These are phyloP conservation scores for Cryptoleucopteryx plumbea DNA, from an alignment of 2,113 vertebrate genomes.

Conservation along the genomic window DNA sequence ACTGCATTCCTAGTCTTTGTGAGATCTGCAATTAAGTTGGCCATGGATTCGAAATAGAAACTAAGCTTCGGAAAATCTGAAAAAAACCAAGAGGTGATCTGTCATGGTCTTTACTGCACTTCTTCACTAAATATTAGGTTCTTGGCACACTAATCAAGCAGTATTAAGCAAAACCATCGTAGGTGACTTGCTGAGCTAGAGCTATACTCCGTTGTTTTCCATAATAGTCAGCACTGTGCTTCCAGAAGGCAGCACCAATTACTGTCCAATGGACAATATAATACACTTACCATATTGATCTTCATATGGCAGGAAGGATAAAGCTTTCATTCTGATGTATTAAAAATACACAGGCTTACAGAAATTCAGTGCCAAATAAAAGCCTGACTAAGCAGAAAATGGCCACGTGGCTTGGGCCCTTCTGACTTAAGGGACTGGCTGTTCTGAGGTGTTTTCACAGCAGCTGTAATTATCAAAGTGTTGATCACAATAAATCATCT, in stretches of 20 bases:
- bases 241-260: not conserved
- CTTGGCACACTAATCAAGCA: not conserved
- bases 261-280: not conserved
- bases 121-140: not conserved
- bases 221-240: not conserved
- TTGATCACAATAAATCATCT: not conserved
- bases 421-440: not conserved
- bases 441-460: not conserved
- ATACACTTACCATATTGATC: not conserved
- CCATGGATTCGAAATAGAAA: not conserved
- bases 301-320: not conserved
- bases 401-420: not conserved
- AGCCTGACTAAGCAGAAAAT: not conserved
- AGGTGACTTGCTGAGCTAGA: not conserved
- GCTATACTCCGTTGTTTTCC: not conserved
- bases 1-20: not conserved
- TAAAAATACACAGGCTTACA: not conserved
- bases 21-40: not conserved
- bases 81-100: not conserved
- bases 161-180: not conserved
- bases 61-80: not conserved
- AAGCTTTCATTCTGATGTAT: not conserved
- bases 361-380: not conserved
- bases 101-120: not conserved
- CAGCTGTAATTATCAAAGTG: not conserved